A percentile compares a stretch with the other conserved stretches of the same genome.
Conservation (phyloP, 2,888 invertebrate species). For the Phalangium opilio region DNA sequence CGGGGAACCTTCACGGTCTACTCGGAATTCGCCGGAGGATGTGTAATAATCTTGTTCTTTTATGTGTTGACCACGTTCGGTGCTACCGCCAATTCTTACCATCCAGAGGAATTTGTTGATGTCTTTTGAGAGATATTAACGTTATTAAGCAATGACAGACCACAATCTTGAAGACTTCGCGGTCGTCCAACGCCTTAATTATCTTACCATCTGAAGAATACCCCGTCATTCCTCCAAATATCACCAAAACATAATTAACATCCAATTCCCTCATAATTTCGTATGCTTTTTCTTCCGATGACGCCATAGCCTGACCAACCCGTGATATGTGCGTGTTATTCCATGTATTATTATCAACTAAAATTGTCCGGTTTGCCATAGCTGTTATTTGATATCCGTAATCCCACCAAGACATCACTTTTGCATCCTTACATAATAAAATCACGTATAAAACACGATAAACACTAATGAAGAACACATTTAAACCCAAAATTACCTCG, state of each 20-base stretch:
- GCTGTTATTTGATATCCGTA: conserved; percentile 98
- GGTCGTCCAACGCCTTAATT: too few relatives aligned
- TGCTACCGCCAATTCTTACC: conserved; percentile 92
- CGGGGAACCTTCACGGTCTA: conserved; percentile 84
- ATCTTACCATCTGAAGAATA: conserved; percentile 85
- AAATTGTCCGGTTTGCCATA: conserved; percentile 94
- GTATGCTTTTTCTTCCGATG: conserved; percentile 87
- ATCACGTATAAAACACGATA: neutral
- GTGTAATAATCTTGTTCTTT: conserved; percentile 96
- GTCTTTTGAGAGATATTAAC: too few relatives aligned
- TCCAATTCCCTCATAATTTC: conserved; percentile 95
- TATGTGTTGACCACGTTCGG: conserved; percentile 83
- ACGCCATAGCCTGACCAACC: conserved; percentile 97
- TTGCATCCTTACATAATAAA: conserved; percentile 50
- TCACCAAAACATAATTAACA: conserved; percentile 93
- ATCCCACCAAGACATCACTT: conserved; percentile 99
- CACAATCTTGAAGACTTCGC: too few relatives aligned
- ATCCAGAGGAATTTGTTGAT: conserved; percentile 99
- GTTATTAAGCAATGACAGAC: too few relatives aligned
- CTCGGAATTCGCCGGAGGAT: conserved; percentile 82
- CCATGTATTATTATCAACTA: conserved; percentile 99
- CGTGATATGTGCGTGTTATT: conserved; percentile 97
- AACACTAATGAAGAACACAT: neutral
- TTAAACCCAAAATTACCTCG: conserved; percentile 40
- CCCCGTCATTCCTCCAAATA: conserved; percentile 96